A percentile compares a stretch with the other conserved stretches of the same genome.
Conservation (phyloP, 1,140 invertebrate species). For the Bombus picipes region DNA sequence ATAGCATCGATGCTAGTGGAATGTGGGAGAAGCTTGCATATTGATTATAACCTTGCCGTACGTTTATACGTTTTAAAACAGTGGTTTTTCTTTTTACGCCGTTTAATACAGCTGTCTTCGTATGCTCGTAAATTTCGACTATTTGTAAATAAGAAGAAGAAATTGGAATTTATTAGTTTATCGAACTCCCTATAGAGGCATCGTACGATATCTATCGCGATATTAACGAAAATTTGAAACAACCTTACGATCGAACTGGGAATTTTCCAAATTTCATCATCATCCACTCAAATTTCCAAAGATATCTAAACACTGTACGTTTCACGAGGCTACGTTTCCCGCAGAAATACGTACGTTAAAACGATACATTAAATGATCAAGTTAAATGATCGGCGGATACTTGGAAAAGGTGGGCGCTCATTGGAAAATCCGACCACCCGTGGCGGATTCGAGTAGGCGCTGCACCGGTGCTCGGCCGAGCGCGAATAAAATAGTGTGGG, state of each 20-base stretch:
- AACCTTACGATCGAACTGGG: too few species aligned
- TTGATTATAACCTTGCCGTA: not conserved
- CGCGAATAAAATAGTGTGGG: slow-evolving; percentile 76
- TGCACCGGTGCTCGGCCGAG: slow-evolving; percentile 61
- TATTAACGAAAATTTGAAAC: too few species aligned
- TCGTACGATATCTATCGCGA: too few species aligned
- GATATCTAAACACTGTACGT: too few species aligned
- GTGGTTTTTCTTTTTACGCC: not conserved
- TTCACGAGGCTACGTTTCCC: too few species aligned
- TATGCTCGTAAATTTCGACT: not conserved
- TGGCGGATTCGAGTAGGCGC: slow-evolving; percentile 68
- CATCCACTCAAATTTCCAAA: too few species aligned
- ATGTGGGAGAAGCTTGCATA: not conserved
- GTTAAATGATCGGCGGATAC: too few species aligned
- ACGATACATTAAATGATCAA: too few species aligned
- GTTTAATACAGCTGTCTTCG: not conserved
- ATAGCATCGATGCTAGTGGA: not conserved
- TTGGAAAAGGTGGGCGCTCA: not conserved
- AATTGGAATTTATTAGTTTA: not conserved
- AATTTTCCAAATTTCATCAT: too few species aligned
- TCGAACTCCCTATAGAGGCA: not conserved
- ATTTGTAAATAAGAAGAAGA: slow-evolving; percentile 43
- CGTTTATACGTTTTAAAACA: not conserved
- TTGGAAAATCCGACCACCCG: slow-evolving; percentile 68
- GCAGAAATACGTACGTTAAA: too few species aligned